Percentiles rank a stretch among this genome's conserved stretches.
Conservation (phyloP, 2,113 vertebrate genomes). For the Hypanus sabinus region DNA sequence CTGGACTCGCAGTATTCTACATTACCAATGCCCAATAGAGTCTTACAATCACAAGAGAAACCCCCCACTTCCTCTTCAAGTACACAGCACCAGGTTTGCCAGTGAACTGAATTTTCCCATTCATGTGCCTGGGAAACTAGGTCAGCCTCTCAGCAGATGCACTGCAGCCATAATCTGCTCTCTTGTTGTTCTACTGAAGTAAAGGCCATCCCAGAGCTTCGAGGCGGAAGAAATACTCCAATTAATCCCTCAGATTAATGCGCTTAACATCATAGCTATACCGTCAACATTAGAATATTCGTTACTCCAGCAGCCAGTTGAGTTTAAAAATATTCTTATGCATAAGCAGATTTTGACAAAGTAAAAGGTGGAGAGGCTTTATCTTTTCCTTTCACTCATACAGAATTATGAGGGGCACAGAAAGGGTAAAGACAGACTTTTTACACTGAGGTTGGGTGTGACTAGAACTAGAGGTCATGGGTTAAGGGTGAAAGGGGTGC, state of each 20-base stretch:
- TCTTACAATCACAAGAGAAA: too few relatives aligned
- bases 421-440: too few relatives aligned
- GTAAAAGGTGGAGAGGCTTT: background rate
- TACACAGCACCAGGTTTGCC: background rate
- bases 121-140: background rate
- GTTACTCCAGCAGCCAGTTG: background rate
- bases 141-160: slow-evolving; percentile 14
- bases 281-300: background rate
- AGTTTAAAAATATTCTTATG: background rate
- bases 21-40: too few relatives aligned
- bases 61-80: background rate
- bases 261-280: too few relatives aligned
- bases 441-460: too few relatives aligned
- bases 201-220: background rate
- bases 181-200: background rate
- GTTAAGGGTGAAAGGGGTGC: too few relatives aligned
- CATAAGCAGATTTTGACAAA: background rate
- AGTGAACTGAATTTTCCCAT: background rate
- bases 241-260: background rate
- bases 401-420: too few relatives aligned
- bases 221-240: background rate
- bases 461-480: too few relatives aligned
- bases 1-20: too few relatives aligned
- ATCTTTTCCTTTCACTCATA: too few relatives aligned
- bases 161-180: slow-evolving; percentile 25